Percentiles rank a stretch among this genome's conserved stretches.
Evolutionary conservation across 2,888 invertebrate species (phyloP).

Genomic region (Mythimna loreyi): DNA sequence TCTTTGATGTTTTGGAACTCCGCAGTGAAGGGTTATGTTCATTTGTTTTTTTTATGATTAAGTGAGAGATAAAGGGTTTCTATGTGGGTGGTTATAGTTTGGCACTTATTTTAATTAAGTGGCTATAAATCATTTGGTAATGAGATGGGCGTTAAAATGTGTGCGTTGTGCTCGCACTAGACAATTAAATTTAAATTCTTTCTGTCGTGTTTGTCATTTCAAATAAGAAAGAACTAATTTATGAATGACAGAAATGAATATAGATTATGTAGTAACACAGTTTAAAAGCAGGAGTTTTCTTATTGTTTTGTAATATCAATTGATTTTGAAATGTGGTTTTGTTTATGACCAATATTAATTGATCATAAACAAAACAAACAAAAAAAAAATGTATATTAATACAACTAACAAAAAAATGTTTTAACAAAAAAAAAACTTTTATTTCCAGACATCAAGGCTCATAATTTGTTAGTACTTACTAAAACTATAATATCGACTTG

Average conservation of each 20-base stretch:
- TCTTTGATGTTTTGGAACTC: constrained; percentile 57
- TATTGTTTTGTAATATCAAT: neutral
- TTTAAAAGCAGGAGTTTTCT: constrained; percentile 2
- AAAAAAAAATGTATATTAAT: too few species aligned
- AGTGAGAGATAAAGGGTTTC: constrained; percentile 26
- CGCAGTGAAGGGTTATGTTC: constrained; percentile 37
- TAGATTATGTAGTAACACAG: neutral
- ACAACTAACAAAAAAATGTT: too few species aligned
- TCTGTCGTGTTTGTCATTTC: neutral
- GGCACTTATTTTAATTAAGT: constrained; percentile 16
- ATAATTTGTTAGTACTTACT: too few species aligned
- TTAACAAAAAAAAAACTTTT: too few species aligned
- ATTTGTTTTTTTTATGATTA: constrained; percentile 29
- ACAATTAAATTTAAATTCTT: too few species aligned
- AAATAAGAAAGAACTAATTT: neutral
- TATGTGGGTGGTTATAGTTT: constrained; percentile 21
- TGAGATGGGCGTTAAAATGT: constrained; percentile 19
- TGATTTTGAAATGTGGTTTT: neutral
- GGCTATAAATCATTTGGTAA: constrained; percentile 36
- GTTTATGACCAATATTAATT: neutral
- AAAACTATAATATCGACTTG: too few species aligned
- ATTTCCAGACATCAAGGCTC: too few species aligned
- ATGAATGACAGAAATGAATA: neutral
- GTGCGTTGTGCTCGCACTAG: constrained; percentile 5
- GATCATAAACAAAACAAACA: too few species aligned